Evolutionary conservation across 2,797 vertebrate genomes (phyloP).

Genomic region (Sebastes wilsoni): DNA sequence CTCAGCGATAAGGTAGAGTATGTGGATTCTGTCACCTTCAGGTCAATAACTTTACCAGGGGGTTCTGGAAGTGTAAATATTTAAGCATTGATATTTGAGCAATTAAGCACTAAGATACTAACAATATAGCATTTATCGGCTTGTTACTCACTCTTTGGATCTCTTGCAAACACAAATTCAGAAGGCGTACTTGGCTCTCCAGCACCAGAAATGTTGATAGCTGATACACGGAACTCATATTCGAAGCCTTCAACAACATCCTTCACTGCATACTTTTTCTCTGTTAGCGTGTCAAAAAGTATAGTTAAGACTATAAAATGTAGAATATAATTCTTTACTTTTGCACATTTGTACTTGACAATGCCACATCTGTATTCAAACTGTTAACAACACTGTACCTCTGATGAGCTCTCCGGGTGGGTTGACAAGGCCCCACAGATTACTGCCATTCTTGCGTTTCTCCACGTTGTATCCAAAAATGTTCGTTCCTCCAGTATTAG

Average conservation of each 20-base stretch:
- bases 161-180: conserved; percentile 82
- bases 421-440: conserved; percentile 84
- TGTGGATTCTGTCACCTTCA: conserved; percentile 86
- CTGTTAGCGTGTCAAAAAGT: conserved; percentile 54
- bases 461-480: conserved; percentile 88
- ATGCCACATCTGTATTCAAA: background rate
- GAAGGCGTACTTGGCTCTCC: conserved; percentile 87
- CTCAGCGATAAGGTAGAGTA: conserved; percentile 84
- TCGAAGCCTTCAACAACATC: conserved; percentile 86
- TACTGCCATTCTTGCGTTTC: conserved; percentile 88
- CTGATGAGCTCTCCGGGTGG: conserved; percentile 70
- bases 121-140: background rate
- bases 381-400: conserved; percentile 67
- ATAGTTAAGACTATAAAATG: background rate
- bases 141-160: conserved; percentile 85
- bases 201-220: conserved; percentile 86
- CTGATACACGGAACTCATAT: conserved; percentile 90
- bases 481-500: conserved; percentile 81
- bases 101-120: background rate
- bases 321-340: background rate
- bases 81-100: background rate
- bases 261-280: conserved; percentile 79
- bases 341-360: background rate
- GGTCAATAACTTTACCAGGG: conserved; percentile 84
- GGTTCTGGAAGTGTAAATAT: conserved; percentile 73